phyloP scores from a whole-genome alignment of 2,888 invertebrate genomes.

The Sinopyrophorus schimmeli region DNA sequence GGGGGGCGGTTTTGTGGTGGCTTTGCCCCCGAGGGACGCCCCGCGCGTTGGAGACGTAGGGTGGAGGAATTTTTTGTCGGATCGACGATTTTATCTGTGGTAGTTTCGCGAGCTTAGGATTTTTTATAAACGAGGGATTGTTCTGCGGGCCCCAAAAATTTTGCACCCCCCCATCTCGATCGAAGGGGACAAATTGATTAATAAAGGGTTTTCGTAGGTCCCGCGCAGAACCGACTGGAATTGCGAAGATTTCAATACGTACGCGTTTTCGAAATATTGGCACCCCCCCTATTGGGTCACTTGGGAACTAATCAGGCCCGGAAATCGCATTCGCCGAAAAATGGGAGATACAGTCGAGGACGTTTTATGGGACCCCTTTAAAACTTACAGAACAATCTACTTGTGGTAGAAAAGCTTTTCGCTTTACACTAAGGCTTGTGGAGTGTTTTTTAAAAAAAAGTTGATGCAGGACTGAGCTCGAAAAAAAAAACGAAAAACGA shows the following conservation, averaged over 20 bases:
- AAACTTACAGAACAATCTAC: slow-evolving; percentile 3
- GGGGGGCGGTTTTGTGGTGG: neutral
- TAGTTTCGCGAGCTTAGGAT: too few species aligned
- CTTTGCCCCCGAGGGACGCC: neutral
- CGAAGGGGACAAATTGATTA: too few species aligned
- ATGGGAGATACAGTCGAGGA: slow-evolving; percentile 13
- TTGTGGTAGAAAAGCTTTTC: slow-evolving; percentile 8
- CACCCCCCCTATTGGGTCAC: slow-evolving; percentile 8
- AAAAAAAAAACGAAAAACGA: too few species aligned
- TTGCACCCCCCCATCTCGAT: too few species aligned
- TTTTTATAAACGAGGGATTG: too few species aligned
- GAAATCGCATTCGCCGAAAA: neutral
- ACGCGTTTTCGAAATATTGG: too few species aligned
- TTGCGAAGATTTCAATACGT: too few species aligned
- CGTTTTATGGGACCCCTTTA: slow-evolving; percentile 7
- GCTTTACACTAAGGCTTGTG: too few species aligned
- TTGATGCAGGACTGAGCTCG: neutral
- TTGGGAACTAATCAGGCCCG: neutral
- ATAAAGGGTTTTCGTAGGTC: too few species aligned
- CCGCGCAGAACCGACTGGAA: too few species aligned
- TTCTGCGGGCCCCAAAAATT: too few species aligned
- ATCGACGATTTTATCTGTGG: slow-evolving; percentile 8
- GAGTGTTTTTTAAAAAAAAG: too few species aligned
- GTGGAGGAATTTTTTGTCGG: slow-evolving; percentile 6
- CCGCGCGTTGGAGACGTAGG: slow-evolving; percentile 8